A percentile compares a stretch with the other conserved stretches of the same genome.
Conservation (phyloP, 1,140 invertebrate species). For the Hylaeus volcanicus region DNA sequence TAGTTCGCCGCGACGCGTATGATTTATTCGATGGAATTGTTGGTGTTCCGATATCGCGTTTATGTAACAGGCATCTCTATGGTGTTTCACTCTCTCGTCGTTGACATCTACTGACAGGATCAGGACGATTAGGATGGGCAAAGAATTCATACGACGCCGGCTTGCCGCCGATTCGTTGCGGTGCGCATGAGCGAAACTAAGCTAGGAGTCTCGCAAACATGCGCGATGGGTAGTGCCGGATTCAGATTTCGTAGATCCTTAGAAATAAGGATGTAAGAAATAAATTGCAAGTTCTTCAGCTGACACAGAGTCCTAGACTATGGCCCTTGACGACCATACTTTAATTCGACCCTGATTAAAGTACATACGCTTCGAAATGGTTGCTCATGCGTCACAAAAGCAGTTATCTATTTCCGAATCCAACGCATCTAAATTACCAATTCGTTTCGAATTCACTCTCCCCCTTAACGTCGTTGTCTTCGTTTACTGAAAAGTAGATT, state of each 20-base stretch:
- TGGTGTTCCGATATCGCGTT: neutral
- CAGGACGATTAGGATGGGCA: neutral
- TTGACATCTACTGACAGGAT: constrained; percentile 34
- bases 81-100: neutral
- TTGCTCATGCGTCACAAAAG: too few species aligned
- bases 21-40: neutral
- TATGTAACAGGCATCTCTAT: neutral
- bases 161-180: constrained; percentile 37
- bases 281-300: too few species aligned
- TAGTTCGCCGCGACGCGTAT: neutral
- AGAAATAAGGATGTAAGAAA: too few species aligned
- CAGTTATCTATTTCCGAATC: too few species aligned
- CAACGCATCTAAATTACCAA: too few species aligned
- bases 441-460: too few species aligned
- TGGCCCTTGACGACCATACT: too few species aligned
- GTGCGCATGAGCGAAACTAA: constrained; percentile 32
- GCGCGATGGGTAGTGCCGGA: too few species aligned
- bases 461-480: neutral
- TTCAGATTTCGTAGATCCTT: too few species aligned
- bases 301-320: too few species aligned
- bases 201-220: neutral
- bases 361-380: too few species aligned
- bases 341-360: too few species aligned
- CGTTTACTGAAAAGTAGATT: neutral
- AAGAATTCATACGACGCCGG: constrained; percentile 12